A percentile compares a stretch with the other conserved stretches of the same genome.
These are phyloP conservation scores for Cryptus viduatorius DNA, from an alignment of 2,888 invertebrate genomes.

Conservation along the genomic window DNA sequence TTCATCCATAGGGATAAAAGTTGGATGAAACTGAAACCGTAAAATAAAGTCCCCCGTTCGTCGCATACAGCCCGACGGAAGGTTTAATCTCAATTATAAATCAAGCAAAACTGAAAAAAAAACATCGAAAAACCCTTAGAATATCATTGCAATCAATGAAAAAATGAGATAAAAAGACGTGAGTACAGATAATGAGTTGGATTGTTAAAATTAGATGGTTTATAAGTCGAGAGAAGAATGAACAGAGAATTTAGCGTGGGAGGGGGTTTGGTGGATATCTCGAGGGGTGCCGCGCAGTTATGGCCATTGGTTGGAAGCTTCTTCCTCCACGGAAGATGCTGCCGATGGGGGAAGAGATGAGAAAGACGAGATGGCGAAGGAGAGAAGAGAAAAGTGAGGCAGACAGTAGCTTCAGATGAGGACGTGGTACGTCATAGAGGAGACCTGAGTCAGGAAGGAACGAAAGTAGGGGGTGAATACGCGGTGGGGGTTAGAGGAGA, in stretches of 20 bases:
- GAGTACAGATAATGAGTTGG: conserved; percentile 53
- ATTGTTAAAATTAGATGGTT: conserved; percentile 59
- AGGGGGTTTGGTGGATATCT: conserved; percentile 11
- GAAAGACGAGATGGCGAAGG: conserved; percentile 8
- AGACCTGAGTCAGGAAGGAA: conserved; percentile 34
- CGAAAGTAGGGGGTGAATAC: conserved; percentile 4
- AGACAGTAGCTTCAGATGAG: conserved; percentile 53
- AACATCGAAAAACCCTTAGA: neutral
- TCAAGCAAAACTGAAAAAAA: neutral
- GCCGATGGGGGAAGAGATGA: conserved; percentile 44
- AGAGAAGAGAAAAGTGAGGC: conserved; percentile 15
- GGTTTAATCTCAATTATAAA: conserved; percentile 17
- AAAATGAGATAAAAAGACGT: neutral
- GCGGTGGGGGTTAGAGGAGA: conserved; percentile 26
- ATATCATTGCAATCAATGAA: conserved; percentile 4
- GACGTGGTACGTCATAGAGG: conserved; percentile 39
- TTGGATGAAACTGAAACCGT: conserved; percentile 3
- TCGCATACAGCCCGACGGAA: conserved; percentile 9
- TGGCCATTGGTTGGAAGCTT: conserved; percentile 43
- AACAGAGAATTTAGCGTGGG: conserved; percentile 64
- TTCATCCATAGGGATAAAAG: conserved; percentile 24
- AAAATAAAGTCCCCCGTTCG: neutral
- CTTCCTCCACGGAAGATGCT: conserved; percentile 43
- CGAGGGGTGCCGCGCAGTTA: conserved; percentile 37
- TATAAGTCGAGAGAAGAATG: conserved; percentile 59